Conservation (phyloP, 2,113 vertebrate genomes). For the Sander vitreus region DNA sequence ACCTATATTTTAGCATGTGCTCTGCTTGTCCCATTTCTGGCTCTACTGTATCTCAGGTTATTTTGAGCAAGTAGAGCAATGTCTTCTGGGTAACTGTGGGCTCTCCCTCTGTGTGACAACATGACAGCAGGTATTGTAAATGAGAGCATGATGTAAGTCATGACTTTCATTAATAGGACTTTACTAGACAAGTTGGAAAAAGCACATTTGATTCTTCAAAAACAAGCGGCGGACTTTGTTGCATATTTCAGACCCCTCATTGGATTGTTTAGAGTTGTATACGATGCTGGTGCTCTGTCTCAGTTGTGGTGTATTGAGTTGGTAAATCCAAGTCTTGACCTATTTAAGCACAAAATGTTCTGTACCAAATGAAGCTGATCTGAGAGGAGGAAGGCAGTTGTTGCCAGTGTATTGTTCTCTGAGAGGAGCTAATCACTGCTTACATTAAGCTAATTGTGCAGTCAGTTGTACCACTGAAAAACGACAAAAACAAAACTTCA, state of each 20-base stretch:
- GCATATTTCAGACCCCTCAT: not conserved
- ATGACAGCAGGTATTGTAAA: conserved; percentile 25
- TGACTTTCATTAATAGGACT: conserved; percentile 22
- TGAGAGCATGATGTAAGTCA: conserved; percentile 53
- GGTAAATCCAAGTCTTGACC: conserved; percentile 22
- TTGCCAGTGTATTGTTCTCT: conserved; percentile 47
- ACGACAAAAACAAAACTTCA: not conserved
- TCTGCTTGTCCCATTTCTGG: conserved; percentile 11
- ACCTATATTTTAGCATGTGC: conserved; percentile 29
- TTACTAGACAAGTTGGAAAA: conserved; percentile 4
- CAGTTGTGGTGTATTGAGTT: not conserved
- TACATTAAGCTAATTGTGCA: conserved; percentile 13
- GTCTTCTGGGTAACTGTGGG: conserved; percentile 25
- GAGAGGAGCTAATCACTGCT: conserved; percentile 39
- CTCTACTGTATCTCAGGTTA: conserved; percentile 45
- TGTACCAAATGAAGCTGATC: not conserved
- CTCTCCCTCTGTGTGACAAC: conserved; percentile 21
- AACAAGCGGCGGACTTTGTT: not conserved
- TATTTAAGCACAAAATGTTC: not conserved
- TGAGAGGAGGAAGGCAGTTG: conserved; percentile 3
- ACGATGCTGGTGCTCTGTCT: not conserved
- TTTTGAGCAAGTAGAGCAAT: conserved; percentile 60
- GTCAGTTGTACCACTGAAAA: not conserved
- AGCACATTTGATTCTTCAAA: conserved; percentile 4
- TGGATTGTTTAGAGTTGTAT: conserved; percentile 5